Evolutionary conservation across 2,888 invertebrate genomes (phyloP).

Genomic region (Leptinotarsa peninsularis): DNA sequence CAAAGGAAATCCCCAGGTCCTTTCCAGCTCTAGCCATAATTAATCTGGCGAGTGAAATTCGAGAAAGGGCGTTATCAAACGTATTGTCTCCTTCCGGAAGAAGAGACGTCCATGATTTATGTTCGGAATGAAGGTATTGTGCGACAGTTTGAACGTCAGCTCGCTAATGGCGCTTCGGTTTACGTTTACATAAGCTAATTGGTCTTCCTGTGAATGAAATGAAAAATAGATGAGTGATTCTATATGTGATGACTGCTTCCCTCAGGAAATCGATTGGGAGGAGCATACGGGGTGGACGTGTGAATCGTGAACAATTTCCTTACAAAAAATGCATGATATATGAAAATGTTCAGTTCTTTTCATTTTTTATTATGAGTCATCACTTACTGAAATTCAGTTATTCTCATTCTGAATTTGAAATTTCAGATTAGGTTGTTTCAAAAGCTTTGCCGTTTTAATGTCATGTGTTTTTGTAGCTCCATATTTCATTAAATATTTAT

Average conservation of each 20-base stretch:
- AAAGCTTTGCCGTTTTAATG: no score
- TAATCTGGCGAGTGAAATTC: slow-evolving; percentile 33
- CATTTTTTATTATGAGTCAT: no score
- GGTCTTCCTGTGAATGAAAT: slow-evolving; percentile 31
- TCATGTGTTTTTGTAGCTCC: no score
- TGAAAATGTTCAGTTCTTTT: no score
- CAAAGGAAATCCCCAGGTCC: slow-evolving; percentile 20
- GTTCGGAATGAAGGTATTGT: slow-evolving; percentile 36
- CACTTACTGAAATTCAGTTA: no score
- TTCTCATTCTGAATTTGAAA: no score
- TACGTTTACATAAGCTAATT: slow-evolving; percentile 42
- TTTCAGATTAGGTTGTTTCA: no score
- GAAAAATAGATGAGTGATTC: slow-evolving; percentile 7
- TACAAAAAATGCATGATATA: no score
- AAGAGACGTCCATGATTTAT: slow-evolving; percentile 35
- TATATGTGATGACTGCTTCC: neutral
- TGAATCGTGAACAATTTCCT: no score
- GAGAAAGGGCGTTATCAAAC: slow-evolving; percentile 36
- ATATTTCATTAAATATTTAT: no score
- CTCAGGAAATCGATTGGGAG: neutral
- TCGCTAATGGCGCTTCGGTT: slow-evolving; percentile 32
- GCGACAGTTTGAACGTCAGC: slow-evolving; percentile 37
- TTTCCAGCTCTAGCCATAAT: slow-evolving; percentile 28
- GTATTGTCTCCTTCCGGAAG: slow-evolving; percentile 28
- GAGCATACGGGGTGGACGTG: no score